Conservation (phyloP, 23 tunicate genomes). For the Clavelina lepadiformis region DNA sequence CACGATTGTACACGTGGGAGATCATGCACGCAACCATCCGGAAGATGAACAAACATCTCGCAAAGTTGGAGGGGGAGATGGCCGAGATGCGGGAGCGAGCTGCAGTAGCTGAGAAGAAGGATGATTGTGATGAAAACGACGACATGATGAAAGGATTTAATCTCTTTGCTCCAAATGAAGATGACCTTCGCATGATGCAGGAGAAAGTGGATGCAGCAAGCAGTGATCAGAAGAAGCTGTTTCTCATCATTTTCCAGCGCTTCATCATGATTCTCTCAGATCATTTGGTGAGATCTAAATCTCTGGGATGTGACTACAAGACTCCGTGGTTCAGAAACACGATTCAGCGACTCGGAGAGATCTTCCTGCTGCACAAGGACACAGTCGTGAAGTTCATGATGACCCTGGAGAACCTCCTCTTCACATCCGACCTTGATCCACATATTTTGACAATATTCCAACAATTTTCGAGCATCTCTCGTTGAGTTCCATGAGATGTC, state of each 20-base stretch:
- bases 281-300: constrained; percentile 63
- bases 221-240: constrained; percentile 92
- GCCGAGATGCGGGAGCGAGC: constrained; percentile 49
- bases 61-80: constrained; percentile 39
- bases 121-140: constrained; percentile 46
- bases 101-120: constrained; percentile 33
- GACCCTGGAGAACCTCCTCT: constrained; percentile 74
- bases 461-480: constrained; percentile 42
- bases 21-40: constrained; percentile 95
- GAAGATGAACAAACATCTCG: constrained; percentile 88
- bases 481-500: no score
- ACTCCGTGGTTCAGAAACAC: constrained; percentile 83
- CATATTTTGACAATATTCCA: constrained; percentile 51
- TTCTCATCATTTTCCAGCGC: constrained; percentile 91
- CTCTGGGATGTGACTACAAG: constrained; percentile 25
- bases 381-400: constrained; percentile 65
- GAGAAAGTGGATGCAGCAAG: constrained; percentile 79
- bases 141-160: constrained; percentile 41
- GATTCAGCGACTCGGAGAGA: constrained; percentile 77
- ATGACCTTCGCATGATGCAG: constrained; percentile 56
- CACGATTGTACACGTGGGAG: constrained; percentile 84
- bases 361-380: constrained; percentile 70
- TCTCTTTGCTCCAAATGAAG: constrained; percentile 76
- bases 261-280: constrained; percentile 82
- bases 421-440: constrained; percentile 68